These are phyloP conservation scores for Luffia ferchaultella DNA, from an alignment of 2,888 invertebrate genomes.

Conservation along the genomic window DNA sequence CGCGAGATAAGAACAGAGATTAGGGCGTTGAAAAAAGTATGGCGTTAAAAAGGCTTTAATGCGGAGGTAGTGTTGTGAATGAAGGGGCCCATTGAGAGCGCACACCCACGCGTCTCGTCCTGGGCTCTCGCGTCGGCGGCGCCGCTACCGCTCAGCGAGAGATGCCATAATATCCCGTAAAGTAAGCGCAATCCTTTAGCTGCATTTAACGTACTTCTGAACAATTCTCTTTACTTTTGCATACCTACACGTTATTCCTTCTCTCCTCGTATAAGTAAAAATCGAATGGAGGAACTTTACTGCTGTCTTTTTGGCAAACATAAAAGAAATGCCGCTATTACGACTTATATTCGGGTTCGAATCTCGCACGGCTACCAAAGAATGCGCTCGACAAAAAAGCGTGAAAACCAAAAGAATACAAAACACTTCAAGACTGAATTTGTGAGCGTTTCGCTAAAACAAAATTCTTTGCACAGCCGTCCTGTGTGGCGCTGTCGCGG, in stretches of 20 bases:
- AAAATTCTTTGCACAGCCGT: constrained; percentile 61
- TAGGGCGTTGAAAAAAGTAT: constrained; percentile 46
- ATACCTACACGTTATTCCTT: too few relatives aligned
- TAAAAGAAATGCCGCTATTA: constrained; percentile 62
- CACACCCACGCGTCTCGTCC: constrained; percentile 43
- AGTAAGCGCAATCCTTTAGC: constrained; percentile 7
- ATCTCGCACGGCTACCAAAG: constrained; percentile 22
- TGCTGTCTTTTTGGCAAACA: constrained; percentile 30
- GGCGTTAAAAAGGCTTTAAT: constrained; percentile 49
- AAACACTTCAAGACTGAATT: constrained; percentile 62
- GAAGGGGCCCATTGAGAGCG: constrained; percentile 60
- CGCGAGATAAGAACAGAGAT: constrained; percentile 61
- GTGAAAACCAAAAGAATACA: constrained; percentile 65
- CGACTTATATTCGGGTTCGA: constrained; percentile 60
- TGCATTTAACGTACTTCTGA: too few relatives aligned
- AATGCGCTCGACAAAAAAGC: constrained; percentile 61
- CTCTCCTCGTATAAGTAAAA: too few relatives aligned
- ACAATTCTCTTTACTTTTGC: too few relatives aligned
- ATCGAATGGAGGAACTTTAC: too few relatives aligned
- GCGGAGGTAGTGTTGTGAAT: constrained; percentile 61
- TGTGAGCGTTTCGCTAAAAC: constrained; percentile 65
- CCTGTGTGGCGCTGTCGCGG: constrained; percentile 64
- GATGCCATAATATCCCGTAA: constrained; percentile 21
- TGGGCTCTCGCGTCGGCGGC: constrained; percentile 23
- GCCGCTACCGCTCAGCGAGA: constrained; percentile 28